A percentile compares a stretch with the other conserved stretches of the same genome.
These are phyloP conservation scores for Didymodactylos carnosus DNA, from an alignment of 2,888 invertebrate species.

Conservation along the genomic window DNA sequence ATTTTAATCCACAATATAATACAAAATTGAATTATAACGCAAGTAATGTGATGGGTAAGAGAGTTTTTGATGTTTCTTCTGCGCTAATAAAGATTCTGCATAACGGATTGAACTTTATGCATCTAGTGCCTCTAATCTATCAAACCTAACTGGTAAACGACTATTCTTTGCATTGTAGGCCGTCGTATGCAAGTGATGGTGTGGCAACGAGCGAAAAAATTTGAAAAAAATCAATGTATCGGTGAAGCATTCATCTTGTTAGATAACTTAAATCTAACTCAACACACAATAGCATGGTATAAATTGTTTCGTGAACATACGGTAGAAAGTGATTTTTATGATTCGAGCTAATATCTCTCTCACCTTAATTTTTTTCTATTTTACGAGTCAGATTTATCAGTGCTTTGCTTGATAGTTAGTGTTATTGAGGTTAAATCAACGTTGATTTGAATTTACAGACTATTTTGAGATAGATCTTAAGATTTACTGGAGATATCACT, in stretches of 20 bases:
- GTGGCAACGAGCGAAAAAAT: conserved; percentile 71
- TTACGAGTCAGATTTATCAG: too few relatives aligned
- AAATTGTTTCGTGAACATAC: conserved; percentile 8
- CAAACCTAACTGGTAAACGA: too few relatives aligned
- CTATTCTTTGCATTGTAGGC: too few relatives aligned
- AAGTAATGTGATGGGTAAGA: conserved; percentile 42
- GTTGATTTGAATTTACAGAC: too few relatives aligned
- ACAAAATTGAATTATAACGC: conserved; percentile 62
- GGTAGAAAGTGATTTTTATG: conserved; percentile 14
- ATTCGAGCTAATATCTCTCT: conserved; percentile 1
- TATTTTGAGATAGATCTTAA: too few relatives aligned
- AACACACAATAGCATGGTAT: conserved; percentile 12
- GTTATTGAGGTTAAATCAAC: too few relatives aligned
- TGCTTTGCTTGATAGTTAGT: too few relatives aligned
- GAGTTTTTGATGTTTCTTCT: conserved; percentile 31
- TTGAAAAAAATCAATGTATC: conserved; percentile 39
- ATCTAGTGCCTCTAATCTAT: too few relatives aligned
- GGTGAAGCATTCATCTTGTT: conserved; percentile 69
- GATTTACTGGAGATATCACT: too few relatives aligned
- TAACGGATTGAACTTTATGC: too few relatives aligned
- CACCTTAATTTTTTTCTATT: background rate
- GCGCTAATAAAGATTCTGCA: background rate
- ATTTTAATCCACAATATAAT: conserved; percentile 61
- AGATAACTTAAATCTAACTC: conserved; percentile 50
- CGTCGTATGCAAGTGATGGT: conserved; percentile 46